A percentile compares a stretch with the other conserved stretches of the same genome.
Conservation (phyloP, 1,140 invertebrate species). For the Homarus americanus region DNA sequence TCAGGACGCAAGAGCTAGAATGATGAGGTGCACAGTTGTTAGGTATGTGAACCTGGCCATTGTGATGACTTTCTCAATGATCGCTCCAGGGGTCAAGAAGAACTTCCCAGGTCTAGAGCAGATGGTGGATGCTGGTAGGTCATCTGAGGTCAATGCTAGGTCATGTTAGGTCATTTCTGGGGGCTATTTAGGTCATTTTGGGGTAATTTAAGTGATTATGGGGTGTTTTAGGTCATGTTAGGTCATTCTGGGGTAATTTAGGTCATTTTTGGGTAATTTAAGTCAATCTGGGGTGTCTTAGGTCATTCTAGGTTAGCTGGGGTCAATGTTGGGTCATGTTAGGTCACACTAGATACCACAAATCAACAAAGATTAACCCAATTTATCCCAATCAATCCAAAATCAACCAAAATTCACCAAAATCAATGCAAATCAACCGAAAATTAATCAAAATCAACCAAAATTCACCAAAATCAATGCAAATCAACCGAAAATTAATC, state of each 20-base stretch:
- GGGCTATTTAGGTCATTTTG: too few species aligned
- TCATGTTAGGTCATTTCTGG: neutral
- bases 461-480: neutral
- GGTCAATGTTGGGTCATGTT: too few species aligned
- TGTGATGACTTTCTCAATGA: slow-evolving; percentile 84
- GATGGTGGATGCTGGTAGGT: slow-evolving; percentile 84
- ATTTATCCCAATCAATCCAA: neutral
- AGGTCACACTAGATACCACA: too few species aligned
- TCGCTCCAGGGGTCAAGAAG: slow-evolving; percentile 86
- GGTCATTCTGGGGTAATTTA: too few species aligned
- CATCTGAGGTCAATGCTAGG: neutral
- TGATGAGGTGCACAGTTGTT: slow-evolving; percentile 79
- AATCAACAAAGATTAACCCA: neutral
- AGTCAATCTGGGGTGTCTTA: too few species aligned
- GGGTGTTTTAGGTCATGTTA: too few species aligned
- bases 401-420: neutral
- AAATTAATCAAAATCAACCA: neutral
- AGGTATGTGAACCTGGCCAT: slow-evolving; percentile 84
- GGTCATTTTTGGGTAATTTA: too few species aligned
- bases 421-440: neutral
- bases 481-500: neutral
- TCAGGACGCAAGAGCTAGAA: slow-evolving; percentile 81
- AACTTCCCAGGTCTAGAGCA: slow-evolving; percentile 87
- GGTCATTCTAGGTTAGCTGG: too few species aligned
- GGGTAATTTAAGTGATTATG: too few species aligned